Percentiles rank a stretch among this genome's conserved stretches.
These are phyloP conservation scores for Hemitrygon akajei DNA, from an alignment of 2,797 vertebrate genomes.

Conservation along the genomic window DNA sequence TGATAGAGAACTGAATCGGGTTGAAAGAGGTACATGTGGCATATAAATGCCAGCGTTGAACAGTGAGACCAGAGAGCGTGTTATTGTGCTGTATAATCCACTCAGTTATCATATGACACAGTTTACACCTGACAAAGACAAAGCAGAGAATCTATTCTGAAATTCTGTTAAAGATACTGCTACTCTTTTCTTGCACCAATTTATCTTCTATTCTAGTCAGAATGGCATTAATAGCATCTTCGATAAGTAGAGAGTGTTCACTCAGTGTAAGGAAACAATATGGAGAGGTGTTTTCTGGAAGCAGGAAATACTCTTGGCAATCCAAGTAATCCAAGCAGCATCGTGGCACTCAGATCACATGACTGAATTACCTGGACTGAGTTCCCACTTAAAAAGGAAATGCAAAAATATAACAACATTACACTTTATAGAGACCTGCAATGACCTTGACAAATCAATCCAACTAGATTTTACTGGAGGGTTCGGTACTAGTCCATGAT, in stretches of 20 bases:
- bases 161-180: background rate
- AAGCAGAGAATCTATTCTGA: too few relatives aligned
- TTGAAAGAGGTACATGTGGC: too few relatives aligned
- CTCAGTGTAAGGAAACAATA: background rate
- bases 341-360: background rate
- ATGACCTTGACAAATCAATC: background rate
- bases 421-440: background rate
- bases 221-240: background rate
- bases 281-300: background rate
- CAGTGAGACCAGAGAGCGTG: too few relatives aligned
- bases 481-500: background rate
- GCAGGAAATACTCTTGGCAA: background rate
- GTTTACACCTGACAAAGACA: background rate
- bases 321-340: slow-evolving; percentile 1
- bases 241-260: background rate
- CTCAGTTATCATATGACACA: background rate
- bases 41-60: too few relatives aligned
- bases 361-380: background rate
- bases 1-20: background rate
- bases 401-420: too few relatives aligned
- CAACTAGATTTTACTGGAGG: background rate
- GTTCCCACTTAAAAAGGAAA: too few relatives aligned
- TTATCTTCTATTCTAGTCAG: background rate
- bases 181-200: background rate
- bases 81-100: background rate